Evolutionary conservation across 2,797 vertebrate genomes (phyloP).

Genomic region (Scolopax rusticola): DNA sequence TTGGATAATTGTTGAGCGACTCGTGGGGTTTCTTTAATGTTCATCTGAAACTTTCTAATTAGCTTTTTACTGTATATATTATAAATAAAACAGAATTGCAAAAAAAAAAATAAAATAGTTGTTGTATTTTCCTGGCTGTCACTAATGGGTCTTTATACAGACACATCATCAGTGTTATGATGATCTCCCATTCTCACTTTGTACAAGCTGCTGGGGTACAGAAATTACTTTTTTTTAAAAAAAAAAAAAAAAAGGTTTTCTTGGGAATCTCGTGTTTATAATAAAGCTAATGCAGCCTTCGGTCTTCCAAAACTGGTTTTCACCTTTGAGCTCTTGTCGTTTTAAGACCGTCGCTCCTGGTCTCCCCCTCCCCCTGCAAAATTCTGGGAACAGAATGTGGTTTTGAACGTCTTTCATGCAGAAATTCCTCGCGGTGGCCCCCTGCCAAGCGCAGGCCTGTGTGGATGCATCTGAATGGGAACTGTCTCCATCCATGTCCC

Average conservation of each 20-base stretch:
- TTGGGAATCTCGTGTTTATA: background rate
- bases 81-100: background rate
- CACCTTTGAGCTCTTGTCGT: background rate
- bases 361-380: background rate
- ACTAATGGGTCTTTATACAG: background rate
- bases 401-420: slow-evolving; percentile 7
- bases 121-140: background rate
- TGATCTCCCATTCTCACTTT: background rate
- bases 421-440: background rate
- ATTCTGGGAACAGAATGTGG: background rate
- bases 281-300: background rate
- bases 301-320: background rate
- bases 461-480: slow-evolving; percentile 22
- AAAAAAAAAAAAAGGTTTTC: background rate
- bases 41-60: background rate
- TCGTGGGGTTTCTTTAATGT: background rate
- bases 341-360: background rate
- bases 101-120: background rate
- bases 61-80: background rate
- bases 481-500: background rate
- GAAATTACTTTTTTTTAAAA: background rate
- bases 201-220: background rate
- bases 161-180: background rate
- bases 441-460: background rate
- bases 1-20: background rate